phyloP scores from a whole-genome alignment of 2,888 invertebrate genomes.

The Phyto melanocephala region DNA sequence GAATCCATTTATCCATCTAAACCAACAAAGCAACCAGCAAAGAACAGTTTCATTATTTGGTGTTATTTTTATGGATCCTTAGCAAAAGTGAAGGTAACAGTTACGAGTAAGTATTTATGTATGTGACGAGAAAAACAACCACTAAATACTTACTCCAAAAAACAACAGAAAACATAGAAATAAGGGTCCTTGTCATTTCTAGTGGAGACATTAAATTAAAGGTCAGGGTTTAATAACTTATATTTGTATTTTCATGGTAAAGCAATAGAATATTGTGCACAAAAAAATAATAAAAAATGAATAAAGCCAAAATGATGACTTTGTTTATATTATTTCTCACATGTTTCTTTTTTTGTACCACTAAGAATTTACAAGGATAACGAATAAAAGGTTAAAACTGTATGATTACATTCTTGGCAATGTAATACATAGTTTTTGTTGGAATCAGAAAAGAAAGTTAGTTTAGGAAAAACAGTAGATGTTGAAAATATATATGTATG shows the following conservation, averaged over 20 bases:
- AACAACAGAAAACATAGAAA: neutral
- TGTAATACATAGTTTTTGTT: neutral
- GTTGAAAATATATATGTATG: no score
- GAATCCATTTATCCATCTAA: no score
- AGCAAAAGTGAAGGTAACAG: neutral
- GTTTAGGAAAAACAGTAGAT: no score
- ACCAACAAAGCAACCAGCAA: neutral
- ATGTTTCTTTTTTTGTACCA: neutral
- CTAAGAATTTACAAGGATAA: neutral
- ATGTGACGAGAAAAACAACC: neutral
- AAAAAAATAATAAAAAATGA: neutral
- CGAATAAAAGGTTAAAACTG: neutral
- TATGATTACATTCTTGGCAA: neutral
- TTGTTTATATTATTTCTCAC: neutral
- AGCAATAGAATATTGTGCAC: slow-evolving; percentile 18
- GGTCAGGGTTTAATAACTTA: slow-evolving; percentile 42
- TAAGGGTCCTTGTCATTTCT: slow-evolving; percentile 28
- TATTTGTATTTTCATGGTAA: neutral
- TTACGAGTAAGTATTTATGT: neutral
- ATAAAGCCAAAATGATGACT: neutral
- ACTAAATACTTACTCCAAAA: neutral
- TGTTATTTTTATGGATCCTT: neutral
- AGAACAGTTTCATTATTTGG: neutral
- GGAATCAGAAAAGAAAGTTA: no score
- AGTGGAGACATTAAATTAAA: slow-evolving; percentile 14